Conservation (phyloP, 2,113 vertebrate genomes). For the Pimephales promelas region DNA sequence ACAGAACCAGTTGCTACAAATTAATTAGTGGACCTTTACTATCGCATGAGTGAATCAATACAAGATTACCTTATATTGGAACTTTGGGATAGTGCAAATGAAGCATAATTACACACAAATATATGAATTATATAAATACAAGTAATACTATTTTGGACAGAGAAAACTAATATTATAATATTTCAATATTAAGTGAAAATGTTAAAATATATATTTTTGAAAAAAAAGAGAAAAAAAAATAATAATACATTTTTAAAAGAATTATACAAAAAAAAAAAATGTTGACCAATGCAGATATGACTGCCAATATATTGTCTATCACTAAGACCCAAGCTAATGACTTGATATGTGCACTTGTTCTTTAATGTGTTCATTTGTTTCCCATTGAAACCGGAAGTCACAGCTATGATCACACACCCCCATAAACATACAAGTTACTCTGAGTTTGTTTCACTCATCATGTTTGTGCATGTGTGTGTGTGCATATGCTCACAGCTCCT, state of each 20-base stretch:
- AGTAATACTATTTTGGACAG: not conserved
- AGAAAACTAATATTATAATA: not conserved
- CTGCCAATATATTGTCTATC: not conserved
- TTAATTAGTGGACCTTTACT: not conserved
- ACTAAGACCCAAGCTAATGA: not conserved
- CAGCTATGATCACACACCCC: not conserved
- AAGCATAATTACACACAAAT: not conserved
- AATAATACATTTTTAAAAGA: not conserved
- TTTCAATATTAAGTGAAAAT: not conserved
- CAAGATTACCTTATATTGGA: not conserved
- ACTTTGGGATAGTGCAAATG: not conserved
- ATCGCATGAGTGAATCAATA: not conserved
- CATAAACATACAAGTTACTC: not conserved
- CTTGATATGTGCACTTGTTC: not conserved
- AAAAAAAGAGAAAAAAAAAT: not conserved
- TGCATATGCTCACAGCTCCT: slow-evolving; percentile 87
- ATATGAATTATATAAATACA: not conserved
- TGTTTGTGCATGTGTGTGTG: not conserved
- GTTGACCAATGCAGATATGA: not conserved
- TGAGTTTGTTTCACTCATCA: not conserved
- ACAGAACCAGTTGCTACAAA: not conserved
- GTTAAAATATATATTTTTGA: not conserved
- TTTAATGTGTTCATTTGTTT: not conserved
- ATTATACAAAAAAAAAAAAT: too few species aligned
- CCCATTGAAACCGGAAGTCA: not conserved